Evolutionary conservation across 1,140 invertebrate species (phyloP).

Genomic region (Notospermus geniculatus): DNA sequence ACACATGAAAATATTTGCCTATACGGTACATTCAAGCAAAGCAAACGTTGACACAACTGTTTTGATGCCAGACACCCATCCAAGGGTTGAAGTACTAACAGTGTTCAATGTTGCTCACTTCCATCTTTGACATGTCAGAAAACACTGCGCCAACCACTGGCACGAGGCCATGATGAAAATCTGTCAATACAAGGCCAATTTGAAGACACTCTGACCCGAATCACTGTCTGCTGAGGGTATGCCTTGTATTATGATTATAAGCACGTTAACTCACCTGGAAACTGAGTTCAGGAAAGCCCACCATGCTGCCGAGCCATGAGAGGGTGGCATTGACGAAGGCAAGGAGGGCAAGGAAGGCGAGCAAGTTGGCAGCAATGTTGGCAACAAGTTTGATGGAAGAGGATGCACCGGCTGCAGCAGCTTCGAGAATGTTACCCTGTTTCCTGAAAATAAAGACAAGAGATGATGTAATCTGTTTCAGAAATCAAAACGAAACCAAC

Average conservation of each 20-base stretch:
- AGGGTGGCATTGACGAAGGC: slow-evolving; percentile 30
- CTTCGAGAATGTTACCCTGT: slow-evolving; percentile 30
- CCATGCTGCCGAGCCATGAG: slow-evolving; percentile 28
- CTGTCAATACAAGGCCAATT: too few relatives aligned
- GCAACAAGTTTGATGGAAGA: slow-evolving; percentile 27
- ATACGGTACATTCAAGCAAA: neutral
- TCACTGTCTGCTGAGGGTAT: too few relatives aligned
- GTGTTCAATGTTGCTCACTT: too few relatives aligned
- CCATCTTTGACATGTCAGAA: too few relatives aligned
- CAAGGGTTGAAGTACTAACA: too few relatives aligned
- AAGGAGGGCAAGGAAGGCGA: slow-evolving; percentile 32
- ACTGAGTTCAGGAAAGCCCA: slow-evolving; percentile 18
- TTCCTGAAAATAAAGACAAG: neutral
- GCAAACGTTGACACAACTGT: neutral
- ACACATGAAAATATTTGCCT: too few relatives aligned
- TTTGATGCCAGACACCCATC: neutral
- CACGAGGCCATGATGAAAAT: too few relatives aligned
- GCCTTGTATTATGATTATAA: too few relatives aligned
- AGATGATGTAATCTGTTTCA: too few relatives aligned
- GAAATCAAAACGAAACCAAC: too few relatives aligned
- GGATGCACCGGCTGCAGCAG: slow-evolving; percentile 27
- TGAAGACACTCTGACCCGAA: too few relatives aligned
- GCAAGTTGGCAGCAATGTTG: slow-evolving; percentile 33
- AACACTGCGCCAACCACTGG: too few relatives aligned
- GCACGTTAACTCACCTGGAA: slow-evolving; percentile 23